Base-by-base conservation (phyloP, 2,888 invertebrate species). In the Axea sp. region DNA sequence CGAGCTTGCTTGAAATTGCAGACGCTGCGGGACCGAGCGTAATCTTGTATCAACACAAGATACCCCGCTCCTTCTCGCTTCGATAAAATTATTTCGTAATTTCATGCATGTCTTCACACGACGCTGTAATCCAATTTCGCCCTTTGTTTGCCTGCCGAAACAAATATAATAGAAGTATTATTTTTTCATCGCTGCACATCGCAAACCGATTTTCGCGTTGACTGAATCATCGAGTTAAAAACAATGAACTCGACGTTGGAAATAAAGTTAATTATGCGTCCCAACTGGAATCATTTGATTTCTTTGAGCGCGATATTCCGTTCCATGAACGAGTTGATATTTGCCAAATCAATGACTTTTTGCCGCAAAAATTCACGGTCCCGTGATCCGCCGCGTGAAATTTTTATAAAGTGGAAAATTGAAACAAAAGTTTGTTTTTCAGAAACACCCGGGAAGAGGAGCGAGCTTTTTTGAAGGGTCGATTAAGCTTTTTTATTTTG, bases 21-120 rank as follows among this genome's bases (percentile, higher is more conserved):
- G 80, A 81, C 82, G 85, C 83, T 83, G 84, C 84, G 77, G 60
- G 49, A 55, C 68, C 51, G 65, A 57, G 57, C 73, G 68, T 82
- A 85, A 84, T 84, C 84, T 84, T 82, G 78, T 78, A 78, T 82
- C 82, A 82, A 82, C 84, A 82, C 77, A 78, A 77, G 77, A 71
- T 73, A 72, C 74, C 76, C 22, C 47, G 57, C 53, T 69, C 55
- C 51, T 74, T 45, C 45, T 28, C 43, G 57, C 24, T 57, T 64
- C 64, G 53, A 65, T 64, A 65, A 72, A 72, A 65, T 59, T 17
- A 72, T 65, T 72, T 49, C 31, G 59, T 43, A 53, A 65, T 72
- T 59, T 72, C 64, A 65, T 65, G 72, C 72, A 59, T 59, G 65
- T 65, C 72, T 65, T 72, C 64, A 57, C 69, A 49, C 49, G 41